Conservation (phyloP, 2,888 invertebrate genomes). For the Chromoteleia sp. region DNA sequence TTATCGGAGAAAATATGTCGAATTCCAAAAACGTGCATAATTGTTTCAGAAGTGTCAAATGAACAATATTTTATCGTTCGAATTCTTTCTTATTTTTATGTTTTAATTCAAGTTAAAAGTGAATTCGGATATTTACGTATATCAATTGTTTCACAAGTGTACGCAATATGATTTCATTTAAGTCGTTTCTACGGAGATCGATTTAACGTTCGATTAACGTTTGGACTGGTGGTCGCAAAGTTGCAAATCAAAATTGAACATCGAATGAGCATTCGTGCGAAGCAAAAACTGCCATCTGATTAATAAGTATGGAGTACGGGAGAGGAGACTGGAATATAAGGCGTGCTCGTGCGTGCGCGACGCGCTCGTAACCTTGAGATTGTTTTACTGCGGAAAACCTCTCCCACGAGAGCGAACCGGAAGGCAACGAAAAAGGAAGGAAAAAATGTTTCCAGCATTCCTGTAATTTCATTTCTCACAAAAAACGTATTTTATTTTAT, state of each 20-base stretch:
- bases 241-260: background rate
- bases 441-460: constrained; percentile 47
- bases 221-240: no score
- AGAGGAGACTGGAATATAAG: constrained; percentile 59
- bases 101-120: no score
- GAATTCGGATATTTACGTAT: no score
- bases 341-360: constrained; percentile 69
- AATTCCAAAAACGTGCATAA: no score
- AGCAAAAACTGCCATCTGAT: constrained; percentile 71
- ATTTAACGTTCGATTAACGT: background rate
- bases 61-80: no score
- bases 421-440: constrained; percentile 55
- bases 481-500: background rate
- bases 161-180: no score
- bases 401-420: constrained; percentile 69
- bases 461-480: background rate
- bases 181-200: no score
- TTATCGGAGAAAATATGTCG: no score
- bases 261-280: constrained; percentile 2
- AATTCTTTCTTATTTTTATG: no score
- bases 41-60: no score
- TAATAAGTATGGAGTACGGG: constrained; percentile 66
- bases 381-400: constrained; percentile 70
- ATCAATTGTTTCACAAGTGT: no score
- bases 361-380: constrained; percentile 71